Percentiles rank a stretch among this genome's conserved stretches.
phyloP scores from a whole-genome alignment of 2,113 vertebrate genomes.

The Girardinichthys multiradiatus region DNA sequence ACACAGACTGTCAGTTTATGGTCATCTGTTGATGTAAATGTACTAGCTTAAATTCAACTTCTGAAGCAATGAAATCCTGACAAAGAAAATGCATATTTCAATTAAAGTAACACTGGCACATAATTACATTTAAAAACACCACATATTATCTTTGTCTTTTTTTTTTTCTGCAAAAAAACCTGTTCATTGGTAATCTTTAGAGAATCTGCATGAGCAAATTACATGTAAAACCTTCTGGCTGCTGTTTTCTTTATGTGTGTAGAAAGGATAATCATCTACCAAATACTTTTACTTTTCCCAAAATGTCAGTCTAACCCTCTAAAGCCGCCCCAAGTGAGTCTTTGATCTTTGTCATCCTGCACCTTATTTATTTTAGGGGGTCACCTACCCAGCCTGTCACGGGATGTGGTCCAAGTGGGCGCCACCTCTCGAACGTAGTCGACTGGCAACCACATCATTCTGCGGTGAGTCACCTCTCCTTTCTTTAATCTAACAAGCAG shows the following conservation, averaged over 20 bases:
- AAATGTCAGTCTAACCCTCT: not conserved
- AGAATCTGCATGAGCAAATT: too few relatives aligned
- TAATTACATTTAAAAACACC: too few relatives aligned
- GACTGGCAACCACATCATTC: slow-evolving; percentile 94
- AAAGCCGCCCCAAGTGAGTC: not conserved
- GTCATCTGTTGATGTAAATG: too few relatives aligned
- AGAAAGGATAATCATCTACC: not conserved
- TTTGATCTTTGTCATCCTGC: slow-evolving; percentile 32
- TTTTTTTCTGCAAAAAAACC: too few relatives aligned
- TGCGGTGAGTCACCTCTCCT: slow-evolving; percentile 85
- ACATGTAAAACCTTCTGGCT: too few relatives aligned
- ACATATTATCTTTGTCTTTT: not conserved
- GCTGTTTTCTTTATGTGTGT: too few relatives aligned
- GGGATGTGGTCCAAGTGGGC: slow-evolving; percentile 99
- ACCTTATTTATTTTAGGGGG: slow-evolving; percentile 82
- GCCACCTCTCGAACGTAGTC: slow-evolving; percentile 93
- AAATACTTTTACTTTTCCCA: not conserved
- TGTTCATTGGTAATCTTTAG: too few relatives aligned
- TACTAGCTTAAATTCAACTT: too few relatives aligned
- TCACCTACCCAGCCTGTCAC: slow-evolving; percentile 97
- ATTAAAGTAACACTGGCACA: too few relatives aligned
- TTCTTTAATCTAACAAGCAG: not conserved
- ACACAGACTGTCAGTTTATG: too few relatives aligned
- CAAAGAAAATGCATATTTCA: too few relatives aligned
- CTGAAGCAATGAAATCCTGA: too few relatives aligned